Evolutionary conservation across 2,888 invertebrate genomes (phyloP).

Genomic region (Drosophila mulleri): DNA sequence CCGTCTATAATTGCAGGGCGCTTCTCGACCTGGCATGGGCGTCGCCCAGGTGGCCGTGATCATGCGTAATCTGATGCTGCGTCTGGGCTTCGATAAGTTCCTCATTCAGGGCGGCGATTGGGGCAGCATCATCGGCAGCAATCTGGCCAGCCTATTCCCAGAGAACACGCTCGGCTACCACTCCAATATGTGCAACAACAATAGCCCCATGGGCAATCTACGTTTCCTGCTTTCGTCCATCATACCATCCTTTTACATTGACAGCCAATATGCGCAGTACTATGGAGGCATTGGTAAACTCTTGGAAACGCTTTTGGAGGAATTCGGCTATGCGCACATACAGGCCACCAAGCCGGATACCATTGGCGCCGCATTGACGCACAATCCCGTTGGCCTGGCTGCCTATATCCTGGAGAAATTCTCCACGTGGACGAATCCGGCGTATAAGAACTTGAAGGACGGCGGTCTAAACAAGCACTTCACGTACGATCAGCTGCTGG

Average conservation of each 20-base stretch:
- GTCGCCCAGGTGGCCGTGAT: slow-evolving; percentile 86
- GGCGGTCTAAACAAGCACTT: slow-evolving; percentile 88
- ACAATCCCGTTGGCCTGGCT: slow-evolving; percentile 92
- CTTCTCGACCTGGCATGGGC: slow-evolving; percentile 79
- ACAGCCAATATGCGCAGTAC: slow-evolving; percentile 85
- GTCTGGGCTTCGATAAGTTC: slow-evolving; percentile 88
- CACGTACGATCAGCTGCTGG: slow-evolving; percentile 86
- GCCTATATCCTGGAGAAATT: slow-evolving; percentile 96
- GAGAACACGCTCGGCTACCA: slow-evolving; percentile 87
- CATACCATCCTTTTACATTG: slow-evolving; percentile 87
- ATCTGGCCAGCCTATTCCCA: slow-evolving; percentile 88
- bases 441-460: slow-evolving; percentile 86
- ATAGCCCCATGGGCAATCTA: slow-evolving; percentile 79
- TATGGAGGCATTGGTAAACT: slow-evolving; percentile 84
- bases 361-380: slow-evolving; percentile 86
- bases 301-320: slow-evolving; percentile 80
- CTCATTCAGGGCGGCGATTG: slow-evolving; percentile 93
- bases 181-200: slow-evolving; percentile 87
- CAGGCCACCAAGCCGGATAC: slow-evolving; percentile 96
- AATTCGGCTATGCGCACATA: slow-evolving; percentile 89
- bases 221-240: slow-evolving; percentile 85
- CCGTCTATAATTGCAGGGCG: slow-evolving; percentile 53
- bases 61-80: slow-evolving; percentile 89
- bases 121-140: slow-evolving; percentile 89
- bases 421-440: slow-evolving; percentile 88